Percentiles rank a stretch among this genome's conserved stretches.
phyloP scores from a whole-genome alignment of 64 coral and sea anemone species.

The Montipora efflorescens region DNA sequence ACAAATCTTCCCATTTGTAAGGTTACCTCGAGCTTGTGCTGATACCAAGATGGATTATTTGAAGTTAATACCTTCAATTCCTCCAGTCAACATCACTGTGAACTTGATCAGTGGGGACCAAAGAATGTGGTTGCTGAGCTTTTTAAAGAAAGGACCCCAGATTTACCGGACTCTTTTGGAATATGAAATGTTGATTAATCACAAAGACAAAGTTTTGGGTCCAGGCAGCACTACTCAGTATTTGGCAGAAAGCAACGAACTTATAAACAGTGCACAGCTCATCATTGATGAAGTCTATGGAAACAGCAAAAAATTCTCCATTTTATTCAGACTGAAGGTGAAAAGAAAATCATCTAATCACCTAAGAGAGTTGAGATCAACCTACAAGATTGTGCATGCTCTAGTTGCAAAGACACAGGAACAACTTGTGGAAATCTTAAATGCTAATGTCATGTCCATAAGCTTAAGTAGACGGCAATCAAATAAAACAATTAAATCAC shows the following conservation, averaged over 20 bases:
- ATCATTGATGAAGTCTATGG: conserved; percentile 9
- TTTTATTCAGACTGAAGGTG: conserved; percentile 73
- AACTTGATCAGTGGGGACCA: conserved; percentile 29
- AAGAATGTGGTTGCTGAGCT: conserved; percentile 57
- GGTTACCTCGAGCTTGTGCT: conserved; percentile 29
- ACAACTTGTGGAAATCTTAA: conserved; percentile 25
- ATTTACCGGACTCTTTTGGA: conserved; percentile 65
- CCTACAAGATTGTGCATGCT: conserved; percentile 21
- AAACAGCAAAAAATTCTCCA: conserved; percentile 11
- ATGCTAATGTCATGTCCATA: neutral
- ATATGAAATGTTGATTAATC: neutral
- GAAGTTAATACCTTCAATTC: neutral
- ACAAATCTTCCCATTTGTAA: conserved; percentile 55
- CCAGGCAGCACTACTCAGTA: neutral
- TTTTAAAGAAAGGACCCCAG: conserved; percentile 51
- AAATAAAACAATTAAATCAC: neutral
- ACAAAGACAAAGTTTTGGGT: neutral
- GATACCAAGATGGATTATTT: neutral
- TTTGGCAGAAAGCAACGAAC: neutral
- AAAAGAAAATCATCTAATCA: conserved; percentile 40
- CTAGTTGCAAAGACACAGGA: neutral
- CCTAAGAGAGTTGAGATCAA: conserved; percentile 29
- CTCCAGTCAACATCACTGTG: conserved; percentile 82
- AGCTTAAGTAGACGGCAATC: neutral
- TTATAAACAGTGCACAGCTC: conserved; percentile 14